Evolutionary conservation across 2,888 invertebrate species (phyloP).

Genomic region (Drosophila hamatofila): DNA sequence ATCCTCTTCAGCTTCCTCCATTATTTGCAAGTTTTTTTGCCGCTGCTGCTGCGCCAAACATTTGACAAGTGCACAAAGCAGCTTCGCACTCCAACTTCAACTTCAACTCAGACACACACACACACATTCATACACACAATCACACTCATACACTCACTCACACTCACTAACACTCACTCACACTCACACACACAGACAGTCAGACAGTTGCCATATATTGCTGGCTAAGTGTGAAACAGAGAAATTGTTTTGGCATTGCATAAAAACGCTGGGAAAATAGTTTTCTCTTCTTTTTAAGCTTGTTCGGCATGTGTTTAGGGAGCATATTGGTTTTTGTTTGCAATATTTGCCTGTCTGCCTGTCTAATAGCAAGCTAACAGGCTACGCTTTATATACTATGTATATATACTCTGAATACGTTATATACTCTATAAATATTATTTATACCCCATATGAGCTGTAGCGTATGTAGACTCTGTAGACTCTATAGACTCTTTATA

Average conservation of each 20-base stretch:
- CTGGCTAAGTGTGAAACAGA: conserved; percentile 52
- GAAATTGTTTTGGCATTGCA: conserved; percentile 40
- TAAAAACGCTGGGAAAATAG: conserved; percentile 30
- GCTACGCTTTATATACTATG: background rate
- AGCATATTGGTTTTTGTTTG: conserved; percentile 13
- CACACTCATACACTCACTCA: conserved; percentile 8
- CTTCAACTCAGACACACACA: background rate
- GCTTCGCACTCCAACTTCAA: background rate
- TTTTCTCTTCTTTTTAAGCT: background rate
- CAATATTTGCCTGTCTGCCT: background rate
- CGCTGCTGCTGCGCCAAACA: conserved; percentile 34
- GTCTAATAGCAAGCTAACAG: background rate
- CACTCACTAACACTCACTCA: background rate
- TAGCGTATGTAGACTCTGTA: too few relatives aligned
- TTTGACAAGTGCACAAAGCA: conserved; percentile 59
- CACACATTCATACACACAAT: conserved; percentile 9
- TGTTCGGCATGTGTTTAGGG: background rate
- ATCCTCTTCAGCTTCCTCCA: background rate
- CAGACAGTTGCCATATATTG: conserved; percentile 42
- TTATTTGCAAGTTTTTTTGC: conserved; percentile 19
- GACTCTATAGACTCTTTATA: too few relatives aligned
- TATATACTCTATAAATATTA: too few relatives aligned
- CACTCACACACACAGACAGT: conserved; percentile 14
- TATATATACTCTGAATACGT: background rate
- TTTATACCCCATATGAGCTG: too few relatives aligned